Evolutionary conservation across 2,797 vertebrate genomes (phyloP), one percentile per base, ranked within the genome.

Genomic region (Anguilla pacifica): DNA sequence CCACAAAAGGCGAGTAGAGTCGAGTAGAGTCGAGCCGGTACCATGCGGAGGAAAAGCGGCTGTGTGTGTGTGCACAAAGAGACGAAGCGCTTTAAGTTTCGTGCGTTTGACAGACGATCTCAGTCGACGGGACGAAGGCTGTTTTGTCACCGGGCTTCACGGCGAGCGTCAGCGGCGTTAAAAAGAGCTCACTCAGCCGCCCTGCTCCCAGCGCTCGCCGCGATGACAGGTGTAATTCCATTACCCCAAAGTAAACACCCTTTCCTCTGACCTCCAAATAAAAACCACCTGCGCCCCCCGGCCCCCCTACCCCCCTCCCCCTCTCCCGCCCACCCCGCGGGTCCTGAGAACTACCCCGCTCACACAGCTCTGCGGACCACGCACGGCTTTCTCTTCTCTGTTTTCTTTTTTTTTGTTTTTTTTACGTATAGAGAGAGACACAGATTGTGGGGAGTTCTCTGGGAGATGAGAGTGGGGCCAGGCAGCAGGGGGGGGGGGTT

Each of bases 191-290:
- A 70, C 43, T 43, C 39, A 22, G 43, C 31, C 53, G 67, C n/a
- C 43, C 17, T 9, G n/a, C 31, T 85, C 22, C 87, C 83, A 25
- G 28, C 11, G 9, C 57, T 19, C 53, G 35, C 39, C 39, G 25
- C 15, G 55, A 85, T 81, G 72, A 70, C 88, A 88, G 84, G 55
- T 70, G 57, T 83, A 84, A 86, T 35, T 82, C 74, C 19, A 83
- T 82, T 53, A 88, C 59, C 46, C 46, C 10, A 72, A 86, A 28
- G 59, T 83, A 86, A 88, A 86, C 79, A 83, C 13, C 25, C 35
- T 28, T 6, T 57, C 53, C 55, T 70, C 70, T 82, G 17, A 70
- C 77, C 86, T 53, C n/a, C 57, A 83, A 86, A 64, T 86, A 22
- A 31, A 81, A 83, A 83, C 85, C 85, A 74, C 85, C 61, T 83